Evolutionary conservation across 35 echinoderm and acorn worm genomes (phyloP).

Genomic region (Hemicentrotus pulcherrimus): DNA sequence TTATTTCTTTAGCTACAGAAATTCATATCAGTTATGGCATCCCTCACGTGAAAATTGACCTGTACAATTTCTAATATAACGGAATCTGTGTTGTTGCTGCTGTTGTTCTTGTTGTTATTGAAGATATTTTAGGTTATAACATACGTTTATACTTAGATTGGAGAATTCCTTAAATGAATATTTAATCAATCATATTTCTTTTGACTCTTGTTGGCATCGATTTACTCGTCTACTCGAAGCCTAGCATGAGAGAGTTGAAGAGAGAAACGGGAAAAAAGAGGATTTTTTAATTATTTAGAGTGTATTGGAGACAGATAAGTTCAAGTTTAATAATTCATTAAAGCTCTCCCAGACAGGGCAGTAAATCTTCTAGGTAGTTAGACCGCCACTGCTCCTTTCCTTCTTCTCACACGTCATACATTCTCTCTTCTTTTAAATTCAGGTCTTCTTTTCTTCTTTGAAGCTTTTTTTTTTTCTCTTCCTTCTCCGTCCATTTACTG

Average conservation of each 20-base stretch:
- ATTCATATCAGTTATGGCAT: neutral
- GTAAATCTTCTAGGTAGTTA: neutral
- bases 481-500: neutral
- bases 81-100: no score
- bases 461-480: neutral
- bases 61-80: neutral
- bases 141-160: no score
- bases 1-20: neutral
- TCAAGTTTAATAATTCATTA: neutral
- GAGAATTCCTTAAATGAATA: neutral
- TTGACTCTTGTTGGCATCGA: neutral
- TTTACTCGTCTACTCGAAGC: neutral
- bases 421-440: neutral
- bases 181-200: neutral
- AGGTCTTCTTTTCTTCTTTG: no score
- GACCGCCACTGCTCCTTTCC: neutral
- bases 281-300: neutral
- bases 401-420: neutral
- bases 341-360: neutral
- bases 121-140: no score
- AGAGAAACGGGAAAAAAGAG: neutral
- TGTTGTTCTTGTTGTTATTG: no score
- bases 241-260: neutral
- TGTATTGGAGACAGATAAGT: neutral
- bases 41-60: neutral